Base-by-base conservation (phyloP, 2,113 vertebrate species). In the Panthera uncia region DNA sequence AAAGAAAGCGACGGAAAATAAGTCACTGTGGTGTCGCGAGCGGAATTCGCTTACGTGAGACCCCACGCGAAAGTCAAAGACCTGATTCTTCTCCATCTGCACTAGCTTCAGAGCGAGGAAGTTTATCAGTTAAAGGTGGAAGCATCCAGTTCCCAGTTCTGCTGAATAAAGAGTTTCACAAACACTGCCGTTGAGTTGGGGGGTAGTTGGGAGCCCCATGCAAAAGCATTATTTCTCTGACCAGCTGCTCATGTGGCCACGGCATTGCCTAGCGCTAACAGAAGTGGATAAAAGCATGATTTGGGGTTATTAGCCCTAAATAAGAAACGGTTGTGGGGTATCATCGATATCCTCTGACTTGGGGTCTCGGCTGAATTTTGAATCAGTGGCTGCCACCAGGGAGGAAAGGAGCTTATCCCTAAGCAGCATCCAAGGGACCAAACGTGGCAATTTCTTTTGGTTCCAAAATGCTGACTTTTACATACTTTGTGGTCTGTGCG, bases 121-220 rank as follows among this genome's bases (percentile, higher is more conserved):
- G 41, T 41, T 66, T 7, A 16, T 23, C 3, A 5, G 57, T 21
- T 21, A 21, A 11, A 18, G 4, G 0, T 2, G 36, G 8, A 27
- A 21, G 71, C 0, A 0, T 29, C 21, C 4, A 0, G 55, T 15
- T 69, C 33, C 21, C 3, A 0, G 48, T n/a, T 27, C 68, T 25
- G 14, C 23, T 23, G 52, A 80, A 65, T 13, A 48, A 16, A 86
- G 61, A 31, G 66, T 85, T 85, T 89, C 71, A 18, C 7, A 5
- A 9, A 13, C 4, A 0, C 36, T 11, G 68, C 18, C 1, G 0
- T 11, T 10, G 78, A 36, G 16, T 21, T 4, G 10, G 19, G 76
- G 50, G 36, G 55, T 31, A 5, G 19, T 4, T 15, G 45, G 33
- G 21, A 29, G 27, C 31, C 68, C 52, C 52, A 1, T 19, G 4